These are phyloP conservation scores for Atopsyche davidsoni DNA, from an alignment of 1,140 invertebrate species.

Conservation along the genomic window DNA sequence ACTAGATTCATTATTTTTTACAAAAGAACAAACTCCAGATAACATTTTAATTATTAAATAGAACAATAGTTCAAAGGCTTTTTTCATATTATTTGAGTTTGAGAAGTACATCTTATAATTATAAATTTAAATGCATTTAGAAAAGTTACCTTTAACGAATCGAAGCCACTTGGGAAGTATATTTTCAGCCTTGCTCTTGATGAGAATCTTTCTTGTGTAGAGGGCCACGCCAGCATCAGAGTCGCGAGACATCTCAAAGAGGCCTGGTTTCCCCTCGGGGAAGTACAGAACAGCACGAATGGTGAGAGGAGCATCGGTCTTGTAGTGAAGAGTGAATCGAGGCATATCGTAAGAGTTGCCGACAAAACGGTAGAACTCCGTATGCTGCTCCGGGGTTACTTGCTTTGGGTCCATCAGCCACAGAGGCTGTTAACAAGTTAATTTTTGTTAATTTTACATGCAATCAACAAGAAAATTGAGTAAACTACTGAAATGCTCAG, in stretches of 20 bases:
- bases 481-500: not conserved
- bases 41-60: too few species aligned
- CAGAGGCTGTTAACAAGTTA: slow-evolving; percentile 61
- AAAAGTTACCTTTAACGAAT: slow-evolving; percentile 76
- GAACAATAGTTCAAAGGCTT: too few species aligned
- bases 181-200: slow-evolving; percentile 85
- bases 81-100: too few species aligned
- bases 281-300: slow-evolving; percentile 89
- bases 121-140: too few species aligned
- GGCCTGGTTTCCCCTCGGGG: slow-evolving; percentile 80
- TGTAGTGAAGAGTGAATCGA: slow-evolving; percentile 77
- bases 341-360: slow-evolving; percentile 80
- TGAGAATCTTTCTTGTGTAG: slow-evolving; percentile 85
- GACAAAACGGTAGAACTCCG: slow-evolving; percentile 87
- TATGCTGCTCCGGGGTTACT: slow-evolving; percentile 78
- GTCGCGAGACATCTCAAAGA: slow-evolving; percentile 87
- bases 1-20: not conserved
- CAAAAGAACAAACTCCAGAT: too few species aligned
- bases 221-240: slow-evolving; percentile 75
- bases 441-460: not conserved
- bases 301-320: slow-evolving; percentile 85
- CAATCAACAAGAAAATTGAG: not conserved
- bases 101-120: slow-evolving; percentile 17
- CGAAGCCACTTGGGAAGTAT: slow-evolving; percentile 91
- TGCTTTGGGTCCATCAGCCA: slow-evolving; percentile 91